These are phyloP conservation scores for Anguilla obscura DNA, from an alignment of 2,797 vertebrate species.

Conservation along the genomic window DNA sequence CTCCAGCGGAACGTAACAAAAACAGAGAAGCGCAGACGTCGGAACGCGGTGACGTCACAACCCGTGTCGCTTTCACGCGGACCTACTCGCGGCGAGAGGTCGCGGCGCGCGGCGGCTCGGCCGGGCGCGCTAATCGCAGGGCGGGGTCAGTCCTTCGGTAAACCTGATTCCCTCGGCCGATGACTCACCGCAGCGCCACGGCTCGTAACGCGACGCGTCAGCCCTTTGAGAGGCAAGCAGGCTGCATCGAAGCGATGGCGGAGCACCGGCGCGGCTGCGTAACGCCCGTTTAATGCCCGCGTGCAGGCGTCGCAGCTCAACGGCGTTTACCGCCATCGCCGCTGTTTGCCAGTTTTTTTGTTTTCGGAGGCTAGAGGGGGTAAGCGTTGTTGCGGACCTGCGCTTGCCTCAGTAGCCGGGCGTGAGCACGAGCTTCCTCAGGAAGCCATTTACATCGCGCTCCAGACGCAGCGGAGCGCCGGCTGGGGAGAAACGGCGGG, in stretches of 20 bases:
- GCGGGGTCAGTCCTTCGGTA: conserved; percentile 40
- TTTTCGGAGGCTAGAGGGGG: conserved; percentile 15
- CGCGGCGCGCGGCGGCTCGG: not conserved
- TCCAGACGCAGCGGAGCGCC: not conserved
- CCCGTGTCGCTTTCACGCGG: conserved; percentile 58
- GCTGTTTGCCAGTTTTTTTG: conserved; percentile 32
- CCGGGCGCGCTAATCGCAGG: conserved; percentile 44
- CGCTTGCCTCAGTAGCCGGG: not conserved
- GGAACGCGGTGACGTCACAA: conserved; percentile 1
- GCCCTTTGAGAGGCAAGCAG: conserved; percentile 30
- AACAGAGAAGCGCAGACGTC: conserved; percentile 43
- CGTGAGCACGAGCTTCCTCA: not conserved
- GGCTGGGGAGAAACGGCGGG: not conserved
- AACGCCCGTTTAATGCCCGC: not conserved
- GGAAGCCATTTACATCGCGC: not conserved
- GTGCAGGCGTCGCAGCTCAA: conserved; percentile 38
- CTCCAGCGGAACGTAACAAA: not conserved
- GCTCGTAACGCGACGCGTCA: conserved; percentile 40
- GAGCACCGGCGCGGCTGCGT: conserved; percentile 6
- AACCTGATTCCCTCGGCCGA: conserved; percentile 24
- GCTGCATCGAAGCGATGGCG: conserved; percentile 2
- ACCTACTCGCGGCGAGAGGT: conserved; percentile 59
- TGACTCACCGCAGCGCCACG: conserved; percentile 38
- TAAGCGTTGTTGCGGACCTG: not conserved
- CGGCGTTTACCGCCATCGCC: conserved; percentile 34